phyloP scores from a whole-genome alignment of 37 sponge, comb jelly and placozoan genomes.

The Mnemiopsis leidyi region DNA sequence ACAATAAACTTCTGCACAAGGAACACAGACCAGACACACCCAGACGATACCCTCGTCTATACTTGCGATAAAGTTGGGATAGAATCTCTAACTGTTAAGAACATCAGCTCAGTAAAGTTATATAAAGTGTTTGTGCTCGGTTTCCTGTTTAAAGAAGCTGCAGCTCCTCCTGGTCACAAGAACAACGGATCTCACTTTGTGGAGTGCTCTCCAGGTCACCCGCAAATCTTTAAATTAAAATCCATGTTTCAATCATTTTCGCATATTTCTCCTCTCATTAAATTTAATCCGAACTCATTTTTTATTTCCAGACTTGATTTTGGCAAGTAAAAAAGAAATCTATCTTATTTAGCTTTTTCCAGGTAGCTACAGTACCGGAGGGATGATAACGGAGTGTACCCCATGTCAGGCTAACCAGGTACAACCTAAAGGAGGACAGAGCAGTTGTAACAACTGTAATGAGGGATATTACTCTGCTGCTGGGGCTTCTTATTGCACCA shows the following conservation, averaged over 20 bases:
- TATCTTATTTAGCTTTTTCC: too few relatives aligned
- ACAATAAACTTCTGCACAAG: neutral
- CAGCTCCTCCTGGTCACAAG: neutral
- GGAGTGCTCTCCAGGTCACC: neutral
- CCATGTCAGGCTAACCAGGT: neutral
- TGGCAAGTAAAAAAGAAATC: too few relatives aligned
- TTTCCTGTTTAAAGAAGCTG: neutral
- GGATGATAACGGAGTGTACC: neutral
- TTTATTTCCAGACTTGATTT: too few relatives aligned
- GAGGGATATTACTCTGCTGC: neutral
- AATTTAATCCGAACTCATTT: too few relatives aligned
- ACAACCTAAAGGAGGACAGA: slow-evolving; percentile 10
- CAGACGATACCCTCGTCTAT: neutral
- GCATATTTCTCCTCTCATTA: too few relatives aligned
- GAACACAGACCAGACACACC: neutral
- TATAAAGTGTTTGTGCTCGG: slow-evolving; percentile 5
- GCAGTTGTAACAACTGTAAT: neutral
- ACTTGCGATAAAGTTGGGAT: neutral
- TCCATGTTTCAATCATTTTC: too few relatives aligned
- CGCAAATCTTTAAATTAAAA: too few relatives aligned
- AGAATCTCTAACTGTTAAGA: neutral
- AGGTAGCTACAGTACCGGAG: slow-evolving; percentile 20
- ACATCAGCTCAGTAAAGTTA: neutral
- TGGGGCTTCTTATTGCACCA: neutral
- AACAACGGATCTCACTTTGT: slow-evolving; percentile 1